Base-by-base conservation (phyloP, 2,113 vertebrate genomes). In the Lasiurus cinereus region DNA sequence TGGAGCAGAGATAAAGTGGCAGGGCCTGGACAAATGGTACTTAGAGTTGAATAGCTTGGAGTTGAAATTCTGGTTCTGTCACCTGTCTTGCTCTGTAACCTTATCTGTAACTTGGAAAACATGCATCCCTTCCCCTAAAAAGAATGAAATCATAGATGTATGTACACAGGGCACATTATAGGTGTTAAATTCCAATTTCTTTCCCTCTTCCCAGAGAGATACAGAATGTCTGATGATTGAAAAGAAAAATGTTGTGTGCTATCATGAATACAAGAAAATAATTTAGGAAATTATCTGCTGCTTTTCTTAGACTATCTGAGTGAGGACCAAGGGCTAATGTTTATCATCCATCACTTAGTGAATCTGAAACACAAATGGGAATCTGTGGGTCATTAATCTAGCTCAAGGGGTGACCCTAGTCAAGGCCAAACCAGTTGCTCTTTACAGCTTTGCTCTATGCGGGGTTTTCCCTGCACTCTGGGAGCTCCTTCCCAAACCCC, bases 311-410 rank as follows among this genome's bases (percentile, higher is more conserved):
- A 72, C 69, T 70, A 21, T 80, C 33, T 64, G 69, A 93, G 19
- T 29, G 39, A 90, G 31, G 67, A 64, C 27, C 16, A 36, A 33
- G 24, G 16, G 46, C 62, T 77, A 52, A 52, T 19, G 10, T 88
- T 86, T 88, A 72, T 50, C 46, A 80, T 89, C 77, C 80, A 72
- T 79, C 78, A 83, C 74, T 88, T 72, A 72, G 56, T 64, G 33
- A 67, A 84, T 91, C 80, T 84, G 79, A 95, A 93, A 86, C 74
- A 79, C 91, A 94, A 69, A 22, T 43, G 50, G 14, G 54, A 93
- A 70, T 76, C 48, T 89, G 72, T 36, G 33, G 74, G 54, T 62
- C 33, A 52, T 80, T 77, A 67, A 80, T 94, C 80, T 92, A 80
- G 92, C 92, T 97, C 77, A 67, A 73, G 54, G 66, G 80, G 84